Evolutionary conservation across 2,888 invertebrate species (phyloP), one percentile per base, ranked within the genome.

Genomic region (Boloria selene): DNA sequence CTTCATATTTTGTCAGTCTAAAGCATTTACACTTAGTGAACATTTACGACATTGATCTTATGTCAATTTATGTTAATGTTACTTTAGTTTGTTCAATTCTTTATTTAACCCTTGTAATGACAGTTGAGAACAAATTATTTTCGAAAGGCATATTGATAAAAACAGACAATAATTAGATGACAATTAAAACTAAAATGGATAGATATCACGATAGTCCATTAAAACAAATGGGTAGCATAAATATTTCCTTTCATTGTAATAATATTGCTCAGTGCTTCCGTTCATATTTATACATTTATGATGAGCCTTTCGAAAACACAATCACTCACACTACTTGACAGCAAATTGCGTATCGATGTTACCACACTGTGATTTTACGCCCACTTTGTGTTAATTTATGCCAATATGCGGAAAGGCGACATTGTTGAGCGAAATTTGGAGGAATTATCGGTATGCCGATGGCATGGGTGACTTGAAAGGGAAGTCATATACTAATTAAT

Each of bases 271-370:
- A 58, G 13, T 13, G n/a, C 16, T 14, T 56, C 44, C 31, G 31
- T 38, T 47, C 13, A 22, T 16, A 58, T 58, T 55, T 56, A 51
- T 26, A 31, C 22, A 18, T 31, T 50, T 26, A 26, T 31, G 55
- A 56, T n/a, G 44, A 44, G 58, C 31, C 58, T 31, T 51, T 61
- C 26, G 31, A 53, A 61, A 67, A 62, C 26, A 69, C 50, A 69
- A 64, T 67, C 67, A 47, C 58, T 67, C 67, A 47, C 56, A 63
- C 74, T 72, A 74, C 74, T 70, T 73, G 74, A 70, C 71, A 71
- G 74, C 74, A 77, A 80, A 85, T 83, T 83, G 81, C 79, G 83
- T 84, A 84, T 82, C 80, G 79, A 76, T 81, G 81, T 83, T 78
- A 75, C 77, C 79, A 72, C 76, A 77, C 75, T 75, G 79, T 76